Base-by-base conservation (phyloP, 2,113 vertebrate species). In the Hassar affinis region DNA sequence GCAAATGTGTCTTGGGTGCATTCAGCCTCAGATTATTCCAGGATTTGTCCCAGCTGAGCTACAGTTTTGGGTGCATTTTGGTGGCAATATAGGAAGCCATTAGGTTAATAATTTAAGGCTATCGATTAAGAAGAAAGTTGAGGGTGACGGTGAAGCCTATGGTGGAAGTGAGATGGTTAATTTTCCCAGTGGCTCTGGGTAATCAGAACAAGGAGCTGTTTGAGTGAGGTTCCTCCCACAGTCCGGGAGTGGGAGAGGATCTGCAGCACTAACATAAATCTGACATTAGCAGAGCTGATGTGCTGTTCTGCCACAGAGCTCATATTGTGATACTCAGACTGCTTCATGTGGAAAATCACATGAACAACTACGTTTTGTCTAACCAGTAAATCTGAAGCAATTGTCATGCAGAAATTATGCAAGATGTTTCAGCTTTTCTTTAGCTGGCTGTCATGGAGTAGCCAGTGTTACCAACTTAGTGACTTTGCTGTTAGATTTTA, bases 191-290 rank as follows among this genome's bases (percentile, higher is more conserved):
- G 51, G 33, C 51, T 76, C 27, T 30, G 75, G 18, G 5, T 42
- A 62, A 42, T 57, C 49, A 0, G 47, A 83, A 86, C 81, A 86
- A 83, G 76, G 68, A 49, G 30, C 45, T 35, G 61, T 66, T 83
- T 75, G 76, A 86, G 81, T 27, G 25, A 20, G 6, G 30, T 52
- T 33, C 17, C 30, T 80, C 68, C 66, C 68, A 83, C 52, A 33
- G 27, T 27, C 25, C 27, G 27, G 69, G 47, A 64, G 71, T 77
- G 62, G 78, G 78, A 80, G 61, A 80, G 45, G 77, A 57, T 54
- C 54, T 71, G 83, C 83, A 4, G 54, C n/a, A 61, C 54, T 71
- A 47, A 78, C 62, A 79, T 35, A 71, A 84, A 59, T 80, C 47
- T 49, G 47, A 59, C 78, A 51, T 62, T n/a, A 52, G 25, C 25